Base-by-base conservation (phyloP, 1,140 invertebrate species). In the Aethina tumida region DNA sequence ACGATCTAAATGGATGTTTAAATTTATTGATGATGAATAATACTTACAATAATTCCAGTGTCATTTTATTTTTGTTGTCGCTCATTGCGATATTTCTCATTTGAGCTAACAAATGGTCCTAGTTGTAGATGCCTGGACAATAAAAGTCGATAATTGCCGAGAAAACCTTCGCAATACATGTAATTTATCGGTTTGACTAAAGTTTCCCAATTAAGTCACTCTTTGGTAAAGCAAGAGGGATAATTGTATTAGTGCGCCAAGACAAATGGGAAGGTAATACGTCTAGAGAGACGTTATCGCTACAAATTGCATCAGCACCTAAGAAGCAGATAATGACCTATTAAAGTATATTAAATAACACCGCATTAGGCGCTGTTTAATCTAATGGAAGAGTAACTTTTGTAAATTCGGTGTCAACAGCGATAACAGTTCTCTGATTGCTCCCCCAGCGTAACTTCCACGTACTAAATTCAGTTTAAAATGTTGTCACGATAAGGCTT, bases 401-500 rank as follows among this genome's bases (percentile, higher is more conserved):
- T 44, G 47, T 41, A 47, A 41, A 45, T 45, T 43, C 25, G 27
- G 41, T 41, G 44, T 42, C 41, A 35, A 34, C 19, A 25, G 37
- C 44, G 52, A 54, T 52, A 52, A 54, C 46, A 40, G 38, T 19
- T 21, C 45, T 45, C 40, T 50, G 50, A 52, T 49, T 47, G 52
- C 43, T 41, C 49, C 49, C 51, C 35, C 25, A 38, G 35, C 41
- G 47, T 42, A 35, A 43, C 30, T 43, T 36, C 47, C 52, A 51
- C 51, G 51, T 54, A 49, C 43, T 52, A 52, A 54, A 54, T 54
- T 52, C 35, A 41, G 37, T 54, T 50, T 45, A 54, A 50, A 54
- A 49, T 52, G 52, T 54, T 53, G 47, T 51, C 51, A 40, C 40
- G 52, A 54, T 54, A 54, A 54, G 43, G 44, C 43, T 54, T 49